Evolutionary conservation across 2,113 vertebrate genomes (phyloP), one percentile per base, ranked within the genome.

Genomic region (Phocoena sinus): DNA sequence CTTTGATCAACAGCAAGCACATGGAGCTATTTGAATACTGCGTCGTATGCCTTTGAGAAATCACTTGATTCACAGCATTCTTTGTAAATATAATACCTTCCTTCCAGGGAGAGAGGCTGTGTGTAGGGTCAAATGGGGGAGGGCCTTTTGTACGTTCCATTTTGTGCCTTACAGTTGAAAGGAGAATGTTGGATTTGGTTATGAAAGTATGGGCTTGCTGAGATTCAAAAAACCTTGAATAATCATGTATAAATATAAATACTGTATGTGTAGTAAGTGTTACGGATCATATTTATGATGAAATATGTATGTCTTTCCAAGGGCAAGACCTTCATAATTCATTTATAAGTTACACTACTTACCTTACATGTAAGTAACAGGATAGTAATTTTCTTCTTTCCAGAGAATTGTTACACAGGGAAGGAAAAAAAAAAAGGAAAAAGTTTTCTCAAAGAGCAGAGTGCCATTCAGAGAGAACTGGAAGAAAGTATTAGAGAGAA

Each of bases 271-370:
- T 15, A 31, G 1, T 77, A 85, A 96, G 33, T 92, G 86, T 95
- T 85, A 58, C 56, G 68, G 80, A 89, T 97, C 79, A 44, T 68
- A 81, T 77, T 98, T 98, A 71, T 80, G 76, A 96, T 98, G 92
- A 98, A 98, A 98, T 97, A 95, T 97, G 98, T 96, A 94, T 91
- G 96, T 96, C 93, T 97, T 94, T 96, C 91, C 76, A 89, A 96
- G 88, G 94, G 91, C 91, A 33, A 85, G 96, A 97, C 93, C 91
- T 80, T 98, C 71, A 85, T 94, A 60, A 82, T 97, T 97, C 96
- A 98, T 98, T 92, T 97, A 85, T 88, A 94, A 85, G 83, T 13
- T 5, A 33, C 84, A 91, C 28, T 38, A 47, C 92, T 98, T 68
- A 31, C 74, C 85, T 96, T 41, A 67, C 91, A 62, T 89, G 89